phyloP scores from a whole-genome alignment of 2,797 vertebrate genomes.

The Heliangelus exortis region DNA sequence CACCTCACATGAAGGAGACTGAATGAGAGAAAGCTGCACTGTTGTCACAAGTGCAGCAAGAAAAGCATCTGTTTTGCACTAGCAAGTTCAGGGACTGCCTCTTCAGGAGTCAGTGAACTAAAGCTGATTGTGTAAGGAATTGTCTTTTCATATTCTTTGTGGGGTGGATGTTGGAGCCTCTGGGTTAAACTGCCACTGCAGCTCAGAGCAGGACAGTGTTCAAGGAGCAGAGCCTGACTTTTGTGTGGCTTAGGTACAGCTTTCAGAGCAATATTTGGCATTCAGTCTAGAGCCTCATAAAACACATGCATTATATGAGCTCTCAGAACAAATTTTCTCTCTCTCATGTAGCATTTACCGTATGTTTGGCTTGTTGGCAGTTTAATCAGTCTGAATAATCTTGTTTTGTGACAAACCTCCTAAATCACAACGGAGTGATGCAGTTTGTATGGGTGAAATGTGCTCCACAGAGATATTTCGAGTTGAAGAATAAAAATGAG shows the following conservation, averaged over 20 bases:
- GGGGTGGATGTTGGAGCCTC: not conserved
- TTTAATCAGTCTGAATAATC: conserved; percentile 74
- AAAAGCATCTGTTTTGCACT: not conserved
- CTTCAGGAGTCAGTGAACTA: not conserved
- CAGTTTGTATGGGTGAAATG: conserved; percentile 64
- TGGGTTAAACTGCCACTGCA: not conserved
- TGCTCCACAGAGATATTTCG: conserved; percentile 50
- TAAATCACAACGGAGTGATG: conserved; percentile 69
- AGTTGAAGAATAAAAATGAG: conserved; percentile 65
- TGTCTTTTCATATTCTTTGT: not conserved
- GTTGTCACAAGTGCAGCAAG: not conserved
- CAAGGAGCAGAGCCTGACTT: not conserved
- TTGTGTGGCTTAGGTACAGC: not conserved
- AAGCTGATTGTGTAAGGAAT: not conserved
- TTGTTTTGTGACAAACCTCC: conserved; percentile 63
- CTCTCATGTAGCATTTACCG: conserved; percentile 59
- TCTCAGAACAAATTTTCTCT: conserved; percentile 51
- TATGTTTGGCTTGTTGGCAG: conserved; percentile 64
- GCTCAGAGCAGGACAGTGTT: not conserved
- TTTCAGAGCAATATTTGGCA: conserved; percentile 11
- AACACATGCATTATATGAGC: conserved; percentile 16
- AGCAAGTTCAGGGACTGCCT: not conserved
- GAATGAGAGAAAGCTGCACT: not conserved
- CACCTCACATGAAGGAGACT: not conserved
- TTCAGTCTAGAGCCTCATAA: not conserved